phyloP scores from a whole-genome alignment of 2,888 invertebrate species.

The Choreutis nemorana region DNA sequence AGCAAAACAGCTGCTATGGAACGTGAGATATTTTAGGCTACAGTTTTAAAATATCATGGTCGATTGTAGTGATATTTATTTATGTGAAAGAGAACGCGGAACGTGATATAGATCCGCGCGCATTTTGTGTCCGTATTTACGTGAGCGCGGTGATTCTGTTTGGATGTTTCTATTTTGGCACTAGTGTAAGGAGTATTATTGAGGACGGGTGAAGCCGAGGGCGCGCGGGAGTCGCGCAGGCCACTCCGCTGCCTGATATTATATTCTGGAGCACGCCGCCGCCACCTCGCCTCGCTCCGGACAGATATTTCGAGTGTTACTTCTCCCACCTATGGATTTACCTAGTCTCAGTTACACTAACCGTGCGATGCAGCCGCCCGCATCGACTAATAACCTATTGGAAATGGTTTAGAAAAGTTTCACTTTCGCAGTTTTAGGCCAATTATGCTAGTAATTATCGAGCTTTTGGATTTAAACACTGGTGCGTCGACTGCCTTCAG shows the following conservation, averaged over 20 bases:
- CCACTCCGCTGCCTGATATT: conserved; percentile 60
- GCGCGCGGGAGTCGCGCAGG: conserved; percentile 27
- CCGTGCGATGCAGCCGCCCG: conserved; percentile 51
- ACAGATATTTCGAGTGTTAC: conserved; percentile 65
- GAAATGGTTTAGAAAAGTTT: too few relatives aligned
- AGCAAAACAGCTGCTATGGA: conserved; percentile 3
- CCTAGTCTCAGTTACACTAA: conserved; percentile 49
- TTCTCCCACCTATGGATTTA: conserved; percentile 59
- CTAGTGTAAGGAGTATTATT: conserved; percentile 53
- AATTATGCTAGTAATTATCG: too few relatives aligned
- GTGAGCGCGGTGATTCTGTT: conserved; percentile 42
- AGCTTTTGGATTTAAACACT: too few relatives aligned
- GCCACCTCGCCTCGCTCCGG: conserved; percentile 54
- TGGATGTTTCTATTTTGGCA: conserved; percentile 54
- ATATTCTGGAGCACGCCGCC: conserved; percentile 64
- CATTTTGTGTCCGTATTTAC: conserved; percentile 46
- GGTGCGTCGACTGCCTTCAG: too few relatives aligned
- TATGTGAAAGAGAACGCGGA: conserved; percentile 38
- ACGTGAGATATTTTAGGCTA: conserved; percentile 40
- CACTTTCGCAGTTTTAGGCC: too few relatives aligned
- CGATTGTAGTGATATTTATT: conserved; percentile 40
- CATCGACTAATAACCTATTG: too few relatives aligned
- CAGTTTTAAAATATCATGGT: conserved; percentile 29
- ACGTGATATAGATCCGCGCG: conserved; percentile 36
- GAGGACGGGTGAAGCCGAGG: conserved; percentile 28